Evolutionary conservation across 2,888 invertebrate species (phyloP), one percentile per base, ranked within the genome.

Genomic region (Deilephila elpenor): DNA sequence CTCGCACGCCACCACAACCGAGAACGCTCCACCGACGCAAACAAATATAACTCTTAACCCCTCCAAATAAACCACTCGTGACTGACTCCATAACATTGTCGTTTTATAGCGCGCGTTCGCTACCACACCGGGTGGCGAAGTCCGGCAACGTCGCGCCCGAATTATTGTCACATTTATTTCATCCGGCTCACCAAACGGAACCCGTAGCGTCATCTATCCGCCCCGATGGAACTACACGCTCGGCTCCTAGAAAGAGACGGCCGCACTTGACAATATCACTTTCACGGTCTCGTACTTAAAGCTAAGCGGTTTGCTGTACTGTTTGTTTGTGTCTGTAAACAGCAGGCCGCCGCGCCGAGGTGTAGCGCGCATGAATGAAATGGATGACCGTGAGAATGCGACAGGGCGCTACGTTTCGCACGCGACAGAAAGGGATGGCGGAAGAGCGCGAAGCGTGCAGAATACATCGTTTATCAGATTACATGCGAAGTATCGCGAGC

Each of bases 381-480:
- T 91, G 92, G 94, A 93, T 90, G 92, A 93, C 91, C 87, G 88
- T 84, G 79, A 74, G 86, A 91, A 78, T 75, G 89, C 84, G 93
- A 93, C 74, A 76, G 87, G 73, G 74, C 73, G 79, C 80, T 86
- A 76, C 77, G 76, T 72, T 73, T 75, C 73, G 71, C 70, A 67
- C 75, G 75, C 56, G 91, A 75, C 79, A 72, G 88, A 93, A 79
- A 77, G 84, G 79, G 91, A 92, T 80, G 76, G 82, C 77, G 82
- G 74, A 82, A 80, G 81, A 91, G 93, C 90, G 90, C 90, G 92
- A 93, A 91, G 91, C 91, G 91, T 91, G 89, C 92, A 91, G 92
- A 90, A 95, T 95, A 95, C 95, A 95, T 95, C 95, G 94, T 94
- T 95, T 95, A 95, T 95, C 94, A 93, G 94, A 95, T 95, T 95